Base-by-base conservation (phyloP, 1,140 invertebrate species). In the Diploscapter pachys region DNA sequence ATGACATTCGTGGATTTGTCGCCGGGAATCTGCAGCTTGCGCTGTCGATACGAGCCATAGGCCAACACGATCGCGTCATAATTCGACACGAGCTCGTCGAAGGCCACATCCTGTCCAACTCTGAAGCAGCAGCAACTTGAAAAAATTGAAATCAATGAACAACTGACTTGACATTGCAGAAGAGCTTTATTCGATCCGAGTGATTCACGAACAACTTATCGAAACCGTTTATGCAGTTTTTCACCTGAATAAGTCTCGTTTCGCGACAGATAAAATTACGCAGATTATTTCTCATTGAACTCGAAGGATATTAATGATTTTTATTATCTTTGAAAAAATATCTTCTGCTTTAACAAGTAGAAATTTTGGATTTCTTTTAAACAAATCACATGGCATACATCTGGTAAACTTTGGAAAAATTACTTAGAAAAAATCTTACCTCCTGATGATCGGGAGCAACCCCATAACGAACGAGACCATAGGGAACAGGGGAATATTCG, bases 401-500 rank as follows among this genome's bases (percentile, higher is more conserved):
- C 31, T 31, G 31, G 31, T 31, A 31, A 31, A 69, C 8, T 49
- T 52, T 3, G 8, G n/a, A 61, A 2, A 4, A 59, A 50, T 48
- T 53, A 54, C 51, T 51, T 5, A 69, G 13, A 66, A 3, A 74
- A 13, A 11, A 51, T 83, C 98, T 98, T 3, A 98, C 95, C 89
- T 98, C 94, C 71, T 93, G 94, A 88, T 99, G 95, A 90, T 99
- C 96, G 52, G 96, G 96, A 68, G 96, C 96, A 50, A 98, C 95
- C 52, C 96, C 96, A 89, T 92, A 98, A 82, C 96, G 90, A 55
- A 99, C 94, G 75, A 99, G 89, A 63, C 96, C 96, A 90, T 94
- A 99, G 31, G 96, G 96, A 49, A 98, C 94, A n/a, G 96, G 95
- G 54, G 96, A 88, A 86, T 91, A 92, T 86, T 99, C 96, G 83